Evolutionary conservation across 1,140 invertebrate species (phyloP).

Genomic region (Ceratina australensis): DNA sequence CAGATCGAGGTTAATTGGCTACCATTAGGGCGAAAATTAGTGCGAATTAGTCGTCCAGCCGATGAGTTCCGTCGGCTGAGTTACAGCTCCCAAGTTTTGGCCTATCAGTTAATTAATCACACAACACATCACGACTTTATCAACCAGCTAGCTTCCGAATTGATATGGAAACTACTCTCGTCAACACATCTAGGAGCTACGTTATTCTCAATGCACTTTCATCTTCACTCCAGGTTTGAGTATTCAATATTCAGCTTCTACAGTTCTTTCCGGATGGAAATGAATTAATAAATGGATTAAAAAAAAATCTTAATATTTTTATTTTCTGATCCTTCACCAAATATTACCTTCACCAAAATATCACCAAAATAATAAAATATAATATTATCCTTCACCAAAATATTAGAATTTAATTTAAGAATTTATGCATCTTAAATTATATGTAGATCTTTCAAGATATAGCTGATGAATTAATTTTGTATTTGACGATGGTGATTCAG

Average conservation of each 20-base stretch:
- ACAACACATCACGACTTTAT: background rate
- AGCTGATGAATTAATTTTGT: no score
- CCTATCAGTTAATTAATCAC: conserved; percentile 52
- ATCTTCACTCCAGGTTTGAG: background rate
- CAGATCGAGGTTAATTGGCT: conserved; percentile 64
- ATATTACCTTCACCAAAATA: no score
- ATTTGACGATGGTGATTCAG: no score
- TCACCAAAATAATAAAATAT: no score
- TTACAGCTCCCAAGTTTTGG: conserved; percentile 20
- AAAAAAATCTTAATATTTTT: no score
- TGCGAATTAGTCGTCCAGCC: conserved; percentile 41
- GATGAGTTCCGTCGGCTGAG: conserved; percentile 35
- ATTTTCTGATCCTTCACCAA: no score
- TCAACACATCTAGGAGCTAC: background rate
- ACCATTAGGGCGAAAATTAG: conserved; percentile 60
- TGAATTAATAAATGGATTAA: no score
- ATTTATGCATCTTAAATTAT: no score
- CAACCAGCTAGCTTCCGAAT: background rate
- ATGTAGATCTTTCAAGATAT: no score
- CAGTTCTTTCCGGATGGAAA: background rate
- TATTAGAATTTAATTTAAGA: no score
- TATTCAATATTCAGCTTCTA: no score
- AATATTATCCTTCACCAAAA: no score
- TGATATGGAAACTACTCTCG: background rate
- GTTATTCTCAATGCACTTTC: background rate